A percentile compares a stretch with the other conserved stretches of the same genome.
phyloP scores from a whole-genome alignment of 2,797 vertebrate species.

The Lophura swinhoii region DNA sequence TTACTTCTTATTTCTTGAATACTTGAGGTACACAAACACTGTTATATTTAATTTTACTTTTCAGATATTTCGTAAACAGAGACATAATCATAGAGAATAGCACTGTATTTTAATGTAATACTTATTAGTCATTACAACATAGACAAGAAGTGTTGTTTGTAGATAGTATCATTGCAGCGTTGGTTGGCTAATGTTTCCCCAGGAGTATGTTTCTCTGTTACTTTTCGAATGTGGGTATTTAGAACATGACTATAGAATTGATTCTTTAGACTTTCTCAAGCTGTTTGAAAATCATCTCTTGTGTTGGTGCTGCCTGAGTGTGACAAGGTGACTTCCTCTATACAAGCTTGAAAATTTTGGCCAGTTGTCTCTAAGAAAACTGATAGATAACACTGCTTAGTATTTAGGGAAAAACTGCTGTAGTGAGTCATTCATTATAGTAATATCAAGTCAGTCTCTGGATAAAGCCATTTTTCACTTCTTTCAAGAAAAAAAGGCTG shows the following conservation, averaged over 20 bases:
- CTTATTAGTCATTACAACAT: neutral
- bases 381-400: neutral
- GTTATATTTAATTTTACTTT: conserved; percentile 8
- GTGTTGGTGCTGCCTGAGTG: neutral
- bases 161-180: neutral
- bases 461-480: neutral
- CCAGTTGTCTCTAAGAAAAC: neutral
- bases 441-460: neutral
- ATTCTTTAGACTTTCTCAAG: neutral
- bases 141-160: neutral
- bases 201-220: accelerated
- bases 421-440: neutral
- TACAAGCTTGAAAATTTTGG: neutral
- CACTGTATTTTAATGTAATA: neutral
- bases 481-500: neutral
- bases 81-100: neutral
- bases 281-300: neutral
- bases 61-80: neutral
- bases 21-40: neutral
- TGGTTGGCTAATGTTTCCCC: neutral
- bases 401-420: neutral
- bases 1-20: neutral
- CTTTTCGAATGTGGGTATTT: neutral
- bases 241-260: neutral
- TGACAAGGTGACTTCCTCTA: neutral